Percentiles rank a stretch among this genome's conserved stretches.
phyloP scores from a whole-genome alignment of 2,113 vertebrate genomes.

The Pleuronectes platessa region DNA sequence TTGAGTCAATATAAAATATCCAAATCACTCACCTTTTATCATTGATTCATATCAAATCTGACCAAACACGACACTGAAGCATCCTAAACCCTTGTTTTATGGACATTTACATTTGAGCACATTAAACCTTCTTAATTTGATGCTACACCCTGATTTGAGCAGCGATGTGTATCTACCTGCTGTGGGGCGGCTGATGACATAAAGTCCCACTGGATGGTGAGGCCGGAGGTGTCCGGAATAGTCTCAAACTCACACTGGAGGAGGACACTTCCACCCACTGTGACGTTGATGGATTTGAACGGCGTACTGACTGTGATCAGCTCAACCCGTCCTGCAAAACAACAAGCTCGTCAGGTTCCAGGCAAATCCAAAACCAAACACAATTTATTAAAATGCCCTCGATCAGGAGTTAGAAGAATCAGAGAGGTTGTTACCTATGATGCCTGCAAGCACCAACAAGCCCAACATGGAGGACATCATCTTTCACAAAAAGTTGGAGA shows the following conservation, averaged over 20 bases:
- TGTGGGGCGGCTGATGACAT: conserved; percentile 19
- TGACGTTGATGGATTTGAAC: conserved; percentile 63
- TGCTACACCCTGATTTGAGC: not conserved
- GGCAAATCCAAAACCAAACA: not conserved
- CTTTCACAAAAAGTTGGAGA: conserved; percentile 12
- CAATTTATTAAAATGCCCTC: not conserved
- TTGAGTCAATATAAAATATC: not conserved
- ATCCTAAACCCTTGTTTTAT: not conserved
- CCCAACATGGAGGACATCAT: conserved; percentile 32
- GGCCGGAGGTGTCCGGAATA: conserved; percentile 3
- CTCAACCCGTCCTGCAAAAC: conserved; percentile 60
- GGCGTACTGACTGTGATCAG: conserved; percentile 58
- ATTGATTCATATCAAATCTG: not conserved
- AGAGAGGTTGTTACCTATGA: conserved; percentile 38
- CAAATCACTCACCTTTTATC: not conserved
- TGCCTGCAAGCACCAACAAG: conserved; percentile 46
- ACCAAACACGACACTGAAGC: not conserved
- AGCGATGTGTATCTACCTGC: conserved; percentile 50
- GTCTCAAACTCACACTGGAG: conserved; percentile 68
- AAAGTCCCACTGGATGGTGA: conserved; percentile 71
- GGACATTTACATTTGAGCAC: not conserved
- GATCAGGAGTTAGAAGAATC: not conserved
- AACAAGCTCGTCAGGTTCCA: not conserved
- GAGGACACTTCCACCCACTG: conserved; percentile 28
- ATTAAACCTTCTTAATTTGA: not conserved